Evolutionary conservation across 2,113 vertebrate species (phyloP).

Genomic region (Triplophysa tibetana): DNA sequence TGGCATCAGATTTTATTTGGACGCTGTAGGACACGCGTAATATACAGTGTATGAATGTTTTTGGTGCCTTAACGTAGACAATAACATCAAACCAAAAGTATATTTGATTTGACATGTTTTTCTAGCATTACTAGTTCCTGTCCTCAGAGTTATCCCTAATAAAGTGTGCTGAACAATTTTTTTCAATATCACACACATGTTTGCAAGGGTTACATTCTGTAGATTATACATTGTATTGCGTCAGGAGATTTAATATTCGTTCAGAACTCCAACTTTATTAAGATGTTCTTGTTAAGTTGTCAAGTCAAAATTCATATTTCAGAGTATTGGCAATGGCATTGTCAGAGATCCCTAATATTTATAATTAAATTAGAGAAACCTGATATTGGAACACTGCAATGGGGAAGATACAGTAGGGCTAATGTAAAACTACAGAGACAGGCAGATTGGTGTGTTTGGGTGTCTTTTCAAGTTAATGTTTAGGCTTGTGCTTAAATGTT

Average conservation of each 20-base stretch:
- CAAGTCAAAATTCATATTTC: neutral
- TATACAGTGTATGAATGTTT: neutral
- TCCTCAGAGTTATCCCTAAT: neutral
- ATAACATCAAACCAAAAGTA: neutral
- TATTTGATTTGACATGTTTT: no score
- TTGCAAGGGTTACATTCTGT: neutral
- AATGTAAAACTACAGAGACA: neutral
- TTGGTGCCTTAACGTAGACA: neutral
- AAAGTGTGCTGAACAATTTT: neutral
- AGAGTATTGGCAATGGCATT: neutral
- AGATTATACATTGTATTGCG: neutral
- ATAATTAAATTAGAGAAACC: no score
- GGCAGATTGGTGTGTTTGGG: neutral
- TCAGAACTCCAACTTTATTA: neutral
- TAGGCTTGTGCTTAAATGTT: slow-evolving; percentile 6
- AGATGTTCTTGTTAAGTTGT: neutral
- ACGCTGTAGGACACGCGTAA: neutral
- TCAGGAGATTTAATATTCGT: neutral
- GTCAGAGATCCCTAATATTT: no score
- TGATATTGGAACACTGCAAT: neutral
- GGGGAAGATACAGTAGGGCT: neutral
- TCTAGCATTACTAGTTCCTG: no score
- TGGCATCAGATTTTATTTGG: neutral
- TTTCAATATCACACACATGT: neutral
- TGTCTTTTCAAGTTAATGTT: slow-evolving; percentile 16